A percentile compares a stretch with the other conserved stretches of the same genome.
These are phyloP conservation scores for Ateles fusciceps DNA, from an alignment of 2,797 vertebrate species.

Conservation along the genomic window DNA sequence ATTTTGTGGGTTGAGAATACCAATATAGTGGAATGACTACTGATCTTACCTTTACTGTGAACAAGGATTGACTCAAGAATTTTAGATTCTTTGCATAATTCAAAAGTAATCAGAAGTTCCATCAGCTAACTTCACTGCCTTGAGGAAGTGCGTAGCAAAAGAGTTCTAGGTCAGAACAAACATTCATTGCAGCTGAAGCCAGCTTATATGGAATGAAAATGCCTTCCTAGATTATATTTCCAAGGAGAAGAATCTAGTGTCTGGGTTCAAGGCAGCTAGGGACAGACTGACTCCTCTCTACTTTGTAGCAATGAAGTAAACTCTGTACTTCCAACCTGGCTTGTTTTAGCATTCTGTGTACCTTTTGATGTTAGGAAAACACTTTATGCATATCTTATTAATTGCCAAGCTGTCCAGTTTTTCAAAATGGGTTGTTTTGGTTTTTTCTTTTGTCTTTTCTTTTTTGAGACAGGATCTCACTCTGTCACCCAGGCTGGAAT, in stretches of 20 bases:
- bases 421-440: not conserved
- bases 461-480: not conserved
- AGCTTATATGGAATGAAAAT: not conserved
- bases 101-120: not conserved
- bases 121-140: not conserved
- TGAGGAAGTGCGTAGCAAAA: not conserved
- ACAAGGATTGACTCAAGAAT: not conserved
- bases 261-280: not conserved
- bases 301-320: not conserved
- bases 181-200: not conserved
- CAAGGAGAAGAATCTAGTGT: not conserved
- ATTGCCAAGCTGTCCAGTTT: not conserved
- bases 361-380: not conserved
- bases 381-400: not conserved
- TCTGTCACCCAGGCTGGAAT: not conserved
- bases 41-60: not conserved
- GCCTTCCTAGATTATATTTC: not conserved
- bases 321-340: not conserved
- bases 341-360: not conserved
- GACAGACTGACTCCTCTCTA: not conserved
- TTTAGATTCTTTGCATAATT: conserved; percentile 15
- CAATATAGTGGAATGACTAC: not conserved
- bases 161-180: not conserved
- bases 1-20: not conserved
- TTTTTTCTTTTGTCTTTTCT: not conserved